Base-by-base conservation (phyloP, 2,888 invertebrate genomes). In the Hedya salicella region DNA sequence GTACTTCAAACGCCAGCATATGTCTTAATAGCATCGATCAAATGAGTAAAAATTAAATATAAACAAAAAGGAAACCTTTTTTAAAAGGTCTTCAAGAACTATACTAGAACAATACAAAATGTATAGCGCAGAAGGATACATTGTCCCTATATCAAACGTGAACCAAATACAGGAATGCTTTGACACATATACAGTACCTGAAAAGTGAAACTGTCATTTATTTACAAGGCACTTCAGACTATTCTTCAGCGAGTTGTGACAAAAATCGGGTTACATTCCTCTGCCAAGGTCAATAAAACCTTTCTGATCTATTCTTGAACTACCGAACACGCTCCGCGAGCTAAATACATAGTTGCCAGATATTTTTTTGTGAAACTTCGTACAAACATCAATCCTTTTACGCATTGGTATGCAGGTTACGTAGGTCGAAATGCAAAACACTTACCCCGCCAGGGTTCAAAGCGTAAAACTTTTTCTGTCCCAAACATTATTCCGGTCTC, bases 401-500 rank as follows among this genome's bases (percentile, higher is more conserved):
- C 85, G 80, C 86, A 89, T 91, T 88, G 87, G 89, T 89, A 90
- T 91, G 89, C 89, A 84, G 87, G 84, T 77, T 75, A 79, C 85
- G 89, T 85, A 82, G 78, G 80, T 80, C 83, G 82, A 88, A 89
- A 91, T 90, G 91, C 90, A 90, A 90, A 90, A 91, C 89, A 90
- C 90, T 90, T 89, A 89, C 88, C 88, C 82, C 83, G 82, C 85
- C 81, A 87, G 86, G 87, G 89, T 89, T 89, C 89, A 89, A 88
- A 91, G 88, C 89, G 83, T 86, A 88, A 72, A 91, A 89, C 84
- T 88, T 91, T 91, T 91, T 90, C 88, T 86, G 88, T 88, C 86
- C 87, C 88, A 85, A 82, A 86, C 86, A 87, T 89, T 89, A 91
- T 91, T 91, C 90, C 86, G 82, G 89, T 90, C 91, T 87, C 91